Base-by-base conservation (phyloP, 2,888 invertebrate species). In the Synanthedon formicaeformis region DNA sequence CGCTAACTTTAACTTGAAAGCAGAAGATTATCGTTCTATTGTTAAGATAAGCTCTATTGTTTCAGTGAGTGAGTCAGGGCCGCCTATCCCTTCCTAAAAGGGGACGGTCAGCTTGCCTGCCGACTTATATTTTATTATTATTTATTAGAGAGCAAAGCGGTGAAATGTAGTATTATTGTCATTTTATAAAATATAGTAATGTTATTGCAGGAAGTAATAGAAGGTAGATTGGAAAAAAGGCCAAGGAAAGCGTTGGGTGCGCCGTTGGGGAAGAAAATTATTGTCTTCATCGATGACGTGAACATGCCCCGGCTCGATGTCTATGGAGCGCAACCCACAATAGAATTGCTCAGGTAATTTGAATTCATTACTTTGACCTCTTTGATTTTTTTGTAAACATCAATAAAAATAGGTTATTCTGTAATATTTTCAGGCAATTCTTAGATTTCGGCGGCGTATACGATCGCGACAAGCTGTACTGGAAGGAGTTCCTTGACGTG, bases 271-370 rank as follows among this genome's bases (percentile, higher is more conserved):
- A 96, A 96, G 75, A 91, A 92, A 55, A 89, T 96, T 0, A 90
- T 96, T 3, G 90, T 96, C 54, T 96, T 97, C 66, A 93, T 97
- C 18, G 97, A 97, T 69, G 97, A 97, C 69, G 92, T 97, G 0
- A 97, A 97, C 69, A 96, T 97, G 96, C 97, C 97, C 0, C 91
- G 91, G 69, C 82, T 92, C 65, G 96, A 93, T 75, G 91, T 92
- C 0, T 97, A 96, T 66, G 97, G 97, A 8, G 94, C 96, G 10
- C 97, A 97, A 71, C 96, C 97, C 5, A 95, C 97, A 0, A 94
- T 97, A 54, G 97, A 97, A 81, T 79, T 98, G 27, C 82, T 97
- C 23, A 89, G 96, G 92, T 93, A 75, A 55, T 34, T 11, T 41
- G 18, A 12, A 5, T 49, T 49, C 8, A 18, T 34, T 3, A 10